Base-by-base conservation (phyloP, 2,888 invertebrate species). In the Uropetala carovei region DNA sequence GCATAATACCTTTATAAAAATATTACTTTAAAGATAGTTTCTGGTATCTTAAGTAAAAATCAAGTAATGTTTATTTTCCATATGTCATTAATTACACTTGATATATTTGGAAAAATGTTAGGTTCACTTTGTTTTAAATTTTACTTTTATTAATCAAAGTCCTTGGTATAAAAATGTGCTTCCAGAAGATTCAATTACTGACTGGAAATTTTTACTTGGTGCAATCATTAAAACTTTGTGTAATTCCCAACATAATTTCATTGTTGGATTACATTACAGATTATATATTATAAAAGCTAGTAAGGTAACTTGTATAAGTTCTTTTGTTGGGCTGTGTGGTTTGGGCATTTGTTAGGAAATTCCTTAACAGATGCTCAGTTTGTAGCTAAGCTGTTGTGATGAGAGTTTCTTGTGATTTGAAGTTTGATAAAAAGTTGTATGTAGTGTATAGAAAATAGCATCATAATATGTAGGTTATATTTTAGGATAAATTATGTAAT, bases 401-500 rank as follows among this genome's bases (percentile, higher is more conserved):
- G 89, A 64, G 89, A 89, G 89, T 68, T 43, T 89, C 89, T 89
- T 89, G 89, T 89, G 89, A 89, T 82, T 92, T 60, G 92, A 92
- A 92, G 92, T 92, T 82, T 92, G 82, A 92, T 83, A 92, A 84
- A 59, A 92, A 92, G 92, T 92, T 92, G 84, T 83, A 92, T 60
- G 83, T 92, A 92, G 82, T 92, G 84, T 82, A 83, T 81, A 92
- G 84, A 92, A 92, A 92, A 92, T 89, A 89, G 89, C 43, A 89
- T 89, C 30, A 92, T 92, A 82, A 92, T 59, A 58, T 92, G 92
- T 86, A 92, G 75, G 92, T 92, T 92, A 92, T 92, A 92, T 92
- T 92, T 92, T 92, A 92, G 92, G 92, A 92, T 92, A 89, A 86
- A 89, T 81, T 89, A 75, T 92, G 91, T 92, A 89, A 86, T 89